phyloP scores from a whole-genome alignment of 2,113 vertebrate genomes.

The Boleophthalmus pectinirostris region DNA sequence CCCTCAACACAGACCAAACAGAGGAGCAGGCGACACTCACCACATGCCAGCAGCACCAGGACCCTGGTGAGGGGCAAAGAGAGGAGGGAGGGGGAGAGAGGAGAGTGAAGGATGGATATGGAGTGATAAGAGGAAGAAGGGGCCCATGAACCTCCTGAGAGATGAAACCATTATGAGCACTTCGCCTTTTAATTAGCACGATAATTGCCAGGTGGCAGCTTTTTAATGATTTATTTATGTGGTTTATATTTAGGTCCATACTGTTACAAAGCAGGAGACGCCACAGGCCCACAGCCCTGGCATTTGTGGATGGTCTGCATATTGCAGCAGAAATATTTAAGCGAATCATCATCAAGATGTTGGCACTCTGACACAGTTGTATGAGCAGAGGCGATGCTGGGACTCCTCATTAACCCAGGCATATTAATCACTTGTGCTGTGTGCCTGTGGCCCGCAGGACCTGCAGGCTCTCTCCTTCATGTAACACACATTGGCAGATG shows the following conservation, averaged over 20 bases:
- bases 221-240: slow-evolving; percentile 57
- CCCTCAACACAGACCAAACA: slow-evolving; percentile 44
- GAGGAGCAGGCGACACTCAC: slow-evolving; percentile 41
- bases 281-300: slow-evolving; percentile 39
- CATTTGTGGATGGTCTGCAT: slow-evolving; percentile 33
- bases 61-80: not conserved
- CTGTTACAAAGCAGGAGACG: slow-evolving; percentile 56
- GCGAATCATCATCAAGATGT: slow-evolving; percentile 53
- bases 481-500: slow-evolving; percentile 70
- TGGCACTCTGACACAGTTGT: slow-evolving; percentile 46
- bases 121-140: slow-evolving; percentile 16
- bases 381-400: slow-evolving; percentile 53
- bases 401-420: slow-evolving; percentile 72
- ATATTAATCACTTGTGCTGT: slow-evolving; percentile 68
- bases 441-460: slow-evolving; percentile 54
- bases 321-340: slow-evolving; percentile 46
- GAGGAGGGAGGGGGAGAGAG: not conserved
- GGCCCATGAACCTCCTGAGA: slow-evolving; percentile 58
- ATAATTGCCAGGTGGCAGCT: slow-evolving; percentile 74
- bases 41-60: slow-evolving; percentile 36
- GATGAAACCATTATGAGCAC: slow-evolving; percentile 70
- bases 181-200: slow-evolving; percentile 77
- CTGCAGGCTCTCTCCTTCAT: slow-evolving; percentile 57
- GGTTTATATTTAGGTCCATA: slow-evolving; percentile 66
- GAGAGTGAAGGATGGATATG: slow-evolving; percentile 32